Conservation (phyloP, 2,113 vertebrate genomes). For the Phaethornis superciliosus region DNA sequence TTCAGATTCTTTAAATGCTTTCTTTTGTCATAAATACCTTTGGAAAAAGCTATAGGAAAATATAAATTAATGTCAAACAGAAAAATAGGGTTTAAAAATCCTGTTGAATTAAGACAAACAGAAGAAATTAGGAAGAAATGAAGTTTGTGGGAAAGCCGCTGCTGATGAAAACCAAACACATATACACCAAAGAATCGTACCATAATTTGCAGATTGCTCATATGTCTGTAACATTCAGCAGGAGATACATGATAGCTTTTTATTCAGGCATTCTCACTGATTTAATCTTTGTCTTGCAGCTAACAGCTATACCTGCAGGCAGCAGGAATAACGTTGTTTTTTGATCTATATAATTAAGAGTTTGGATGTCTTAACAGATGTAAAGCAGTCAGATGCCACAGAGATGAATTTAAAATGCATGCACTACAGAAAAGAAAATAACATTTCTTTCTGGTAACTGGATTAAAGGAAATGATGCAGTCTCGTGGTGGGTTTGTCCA, state of each 20-base stretch:
- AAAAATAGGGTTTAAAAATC: accelerated
- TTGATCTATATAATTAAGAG: constrained; percentile 3
- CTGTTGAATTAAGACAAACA: not conserved
- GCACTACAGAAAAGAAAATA: not conserved
- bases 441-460: not conserved
- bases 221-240: not conserved
- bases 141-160: not conserved
- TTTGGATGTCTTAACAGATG: not conserved
- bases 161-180: not conserved
- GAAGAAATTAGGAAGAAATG: not conserved
- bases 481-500: not conserved
- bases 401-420: not conserved
- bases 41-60: not conserved
- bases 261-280: constrained; percentile 3
- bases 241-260: not conserved
- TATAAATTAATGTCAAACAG: not conserved
- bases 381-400: not conserved
- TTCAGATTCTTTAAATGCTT: not conserved
- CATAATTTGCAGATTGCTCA: not conserved
- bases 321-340: not conserved
- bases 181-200: not conserved
- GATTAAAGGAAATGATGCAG: not conserved
- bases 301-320: constrained; percentile 3
- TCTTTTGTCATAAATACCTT: not conserved
- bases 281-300: not conserved